Percentiles rank a stretch among this genome's conserved stretches.
Conservation (phyloP, 37 sponge, comb jelly and placozoan genomes). For the Oopsacas minuta region DNA sequence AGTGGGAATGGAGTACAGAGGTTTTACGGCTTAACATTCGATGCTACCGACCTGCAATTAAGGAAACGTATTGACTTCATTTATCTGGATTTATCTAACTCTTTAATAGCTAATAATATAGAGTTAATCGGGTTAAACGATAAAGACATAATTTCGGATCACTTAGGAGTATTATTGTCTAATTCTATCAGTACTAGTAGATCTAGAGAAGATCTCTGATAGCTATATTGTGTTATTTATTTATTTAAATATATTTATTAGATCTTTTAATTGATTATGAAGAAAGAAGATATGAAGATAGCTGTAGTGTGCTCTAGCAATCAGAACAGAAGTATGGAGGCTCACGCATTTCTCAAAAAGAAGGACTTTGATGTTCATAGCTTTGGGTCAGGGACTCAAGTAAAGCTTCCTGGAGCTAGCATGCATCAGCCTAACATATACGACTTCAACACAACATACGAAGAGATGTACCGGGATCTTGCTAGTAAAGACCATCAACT, state of each 20-base stretch:
- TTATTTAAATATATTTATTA: no score
- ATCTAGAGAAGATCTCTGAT: neutral
- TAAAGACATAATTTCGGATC: neutral
- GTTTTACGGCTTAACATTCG: neutral
- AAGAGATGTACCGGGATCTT: slow-evolving; percentile 76
- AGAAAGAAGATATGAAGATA: slow-evolving; percentile 35
- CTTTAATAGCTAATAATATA: neutral
- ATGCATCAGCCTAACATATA: slow-evolving; percentile 72
- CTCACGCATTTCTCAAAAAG: slow-evolving; percentile 86
- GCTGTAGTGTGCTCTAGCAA: slow-evolving; percentile 99
- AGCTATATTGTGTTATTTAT: no score
- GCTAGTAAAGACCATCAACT: slow-evolving; percentile 47
- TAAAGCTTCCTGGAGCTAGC: slow-evolving; percentile 72
- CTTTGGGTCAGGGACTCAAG: slow-evolving; percentile 76
- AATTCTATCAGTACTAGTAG: neutral
- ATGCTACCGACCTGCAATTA: neutral
- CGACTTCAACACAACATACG: slow-evolving; percentile 73
- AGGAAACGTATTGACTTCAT: neutral
- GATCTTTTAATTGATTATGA: neutral
- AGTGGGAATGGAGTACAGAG: neutral
- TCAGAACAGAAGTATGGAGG: slow-evolving; percentile 98
- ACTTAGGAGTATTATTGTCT: neutral
- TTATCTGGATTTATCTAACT: neutral
- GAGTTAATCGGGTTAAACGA: neutral
- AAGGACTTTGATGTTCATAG: slow-evolving; percentile 81